Conservation (phyloP, 2,888 invertebrate species). For the Melangyna quadrimaculata region DNA sequence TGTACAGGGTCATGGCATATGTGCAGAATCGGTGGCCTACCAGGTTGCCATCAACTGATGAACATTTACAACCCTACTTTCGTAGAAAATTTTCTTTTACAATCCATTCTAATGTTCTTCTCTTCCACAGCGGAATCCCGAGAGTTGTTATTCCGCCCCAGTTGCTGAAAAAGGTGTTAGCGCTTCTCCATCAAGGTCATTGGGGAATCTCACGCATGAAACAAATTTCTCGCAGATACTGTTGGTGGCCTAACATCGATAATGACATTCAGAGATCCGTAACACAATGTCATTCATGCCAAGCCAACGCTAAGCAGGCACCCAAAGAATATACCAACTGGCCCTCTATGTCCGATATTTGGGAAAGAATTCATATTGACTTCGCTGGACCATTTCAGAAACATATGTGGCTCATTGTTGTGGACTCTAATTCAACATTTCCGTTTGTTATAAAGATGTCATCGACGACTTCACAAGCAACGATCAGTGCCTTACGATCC, state of each 20-base stretch:
- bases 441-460: slow-evolving; percentile 15
- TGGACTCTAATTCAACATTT: slow-evolving; percentile 30
- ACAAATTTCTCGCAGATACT: too few species aligned
- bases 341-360: too few species aligned
- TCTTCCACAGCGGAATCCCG: slow-evolving; percentile 2
- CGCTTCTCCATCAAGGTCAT: too few species aligned
- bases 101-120: slow-evolving; percentile 3
- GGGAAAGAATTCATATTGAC: too few species aligned
- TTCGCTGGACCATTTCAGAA: slow-evolving; percentile 31
- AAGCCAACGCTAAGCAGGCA: not conserved
- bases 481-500: slow-evolving; percentile 58
- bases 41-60: not conserved
- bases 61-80: too few species aligned
- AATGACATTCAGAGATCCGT: too few species aligned
- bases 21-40: slow-evolving; percentile 33
- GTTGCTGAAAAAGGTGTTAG: too few species aligned
- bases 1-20: slow-evolving; percentile 4
- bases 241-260: too few species aligned
- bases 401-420: slow-evolving; percentile 9
- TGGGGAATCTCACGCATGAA: too few species aligned
- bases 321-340: slow-evolving; percentile 21
- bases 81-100: slow-evolving; percentile 16
- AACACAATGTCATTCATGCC: slow-evolving; percentile 6
- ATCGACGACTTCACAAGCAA: not conserved
- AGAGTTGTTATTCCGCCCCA: slow-evolving; percentile 5